Evolutionary conservation across 2,888 invertebrate genomes (phyloP).

Genomic region (Hipparchia sbordonii): DNA sequence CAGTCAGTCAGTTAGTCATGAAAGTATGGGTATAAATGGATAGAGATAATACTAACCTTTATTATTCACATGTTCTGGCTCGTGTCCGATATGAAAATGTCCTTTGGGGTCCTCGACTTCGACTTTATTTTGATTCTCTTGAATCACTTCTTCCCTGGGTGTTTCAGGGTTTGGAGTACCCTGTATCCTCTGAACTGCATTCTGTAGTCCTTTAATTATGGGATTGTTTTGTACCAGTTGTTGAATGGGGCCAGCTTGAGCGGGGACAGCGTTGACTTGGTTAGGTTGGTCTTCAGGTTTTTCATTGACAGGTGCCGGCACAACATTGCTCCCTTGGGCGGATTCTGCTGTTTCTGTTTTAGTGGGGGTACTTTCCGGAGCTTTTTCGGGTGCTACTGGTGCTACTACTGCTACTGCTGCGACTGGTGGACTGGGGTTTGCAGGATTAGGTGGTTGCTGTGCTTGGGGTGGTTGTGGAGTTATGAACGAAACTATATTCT

Average conservation of each 20-base stretch:
- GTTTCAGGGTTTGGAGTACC: conserved; percentile 52
- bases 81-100: conserved; percentile 34
- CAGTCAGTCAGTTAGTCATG: too few relatives aligned
- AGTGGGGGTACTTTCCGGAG: background rate
- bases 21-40: too few relatives aligned
- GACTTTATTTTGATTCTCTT: conserved; percentile 42
- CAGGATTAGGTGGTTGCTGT: conserved; percentile 26
- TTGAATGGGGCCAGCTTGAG: conserved; percentile 51
- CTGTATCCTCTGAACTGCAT: conserved; percentile 56
- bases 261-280: conserved; percentile 25
- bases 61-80: background rate
- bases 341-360: conserved; percentile 22
- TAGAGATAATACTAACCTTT: conserved; percentile 28
- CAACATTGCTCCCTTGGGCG: conserved; percentile 13
- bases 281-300: conserved; percentile 33
- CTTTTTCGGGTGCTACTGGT: conserved; percentile 12
- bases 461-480: conserved; percentile 25
- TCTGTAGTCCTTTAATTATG: conserved; percentile 55
- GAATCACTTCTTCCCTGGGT: conserved; percentile 50
- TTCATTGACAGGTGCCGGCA: conserved; percentile 30
- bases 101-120: conserved; percentile 42
- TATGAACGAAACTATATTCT: conserved; percentile 43
- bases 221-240: conserved; percentile 56
- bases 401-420: conserved; percentile 21
- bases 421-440: conserved; percentile 16